Percentiles rank a stretch among this genome's conserved stretches.
Conservation (phyloP, 2,888 invertebrate genomes). For the Ephialtes manifestator region DNA sequence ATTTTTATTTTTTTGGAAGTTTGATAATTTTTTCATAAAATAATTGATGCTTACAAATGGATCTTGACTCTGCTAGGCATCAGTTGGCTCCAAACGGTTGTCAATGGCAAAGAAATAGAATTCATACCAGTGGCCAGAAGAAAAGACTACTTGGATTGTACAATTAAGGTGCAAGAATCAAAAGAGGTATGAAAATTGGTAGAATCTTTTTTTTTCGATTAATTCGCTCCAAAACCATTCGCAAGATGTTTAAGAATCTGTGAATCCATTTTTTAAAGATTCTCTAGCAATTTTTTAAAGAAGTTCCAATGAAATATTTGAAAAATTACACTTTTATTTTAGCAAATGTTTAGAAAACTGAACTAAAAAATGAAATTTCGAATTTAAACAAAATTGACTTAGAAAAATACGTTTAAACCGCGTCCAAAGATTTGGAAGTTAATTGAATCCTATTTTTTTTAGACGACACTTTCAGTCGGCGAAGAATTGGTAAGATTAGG, state of each 20-base stretch:
- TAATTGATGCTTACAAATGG: no score
- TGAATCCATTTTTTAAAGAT: no score
- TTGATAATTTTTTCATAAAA: no score
- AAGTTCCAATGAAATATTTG: no score
- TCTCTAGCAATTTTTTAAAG: no score
- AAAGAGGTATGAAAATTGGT: conserved; percentile 76
- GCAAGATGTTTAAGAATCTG: background rate
- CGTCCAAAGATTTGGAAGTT: background rate
- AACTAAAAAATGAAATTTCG: no score
- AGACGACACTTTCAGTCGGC: conserved; percentile 87
- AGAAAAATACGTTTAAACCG: no score
- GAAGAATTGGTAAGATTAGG: conserved; percentile 87
- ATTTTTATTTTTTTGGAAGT: no score
- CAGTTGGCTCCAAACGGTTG: conserved; percentile 88
- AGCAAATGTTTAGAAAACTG: no score
- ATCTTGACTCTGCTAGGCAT: conserved; percentile 83
- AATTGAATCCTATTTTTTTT: background rate
- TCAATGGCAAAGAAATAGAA: conserved; percentile 86
- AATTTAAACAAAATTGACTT: no score
- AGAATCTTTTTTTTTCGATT: background rate
- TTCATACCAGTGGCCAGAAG: conserved; percentile 86
- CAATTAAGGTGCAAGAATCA: conserved; percentile 83
- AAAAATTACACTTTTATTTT: no score
- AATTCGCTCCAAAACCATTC: background rate
- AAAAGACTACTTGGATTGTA: conserved; percentile 86